Conservation (phyloP, 2,797 vertebrate genomes). For the Chiroxiphia lanceolata region DNA sequence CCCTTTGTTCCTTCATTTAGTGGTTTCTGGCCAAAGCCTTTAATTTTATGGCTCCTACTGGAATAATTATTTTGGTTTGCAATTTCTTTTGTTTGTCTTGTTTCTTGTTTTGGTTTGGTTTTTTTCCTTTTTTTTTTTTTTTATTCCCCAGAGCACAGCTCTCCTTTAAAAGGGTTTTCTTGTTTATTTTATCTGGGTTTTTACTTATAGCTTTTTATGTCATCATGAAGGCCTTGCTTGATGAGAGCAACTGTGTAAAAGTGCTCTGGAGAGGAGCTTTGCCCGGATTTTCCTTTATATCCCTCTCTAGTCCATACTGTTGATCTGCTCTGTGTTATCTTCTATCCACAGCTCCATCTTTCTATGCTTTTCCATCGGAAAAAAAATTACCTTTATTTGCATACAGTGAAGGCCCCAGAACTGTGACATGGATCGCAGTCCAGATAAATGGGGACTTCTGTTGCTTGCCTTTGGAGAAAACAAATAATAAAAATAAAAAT, state of each 20-base stretch:
- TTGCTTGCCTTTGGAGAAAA: neutral
- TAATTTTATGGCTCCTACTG: neutral
- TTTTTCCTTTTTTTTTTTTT: neutral
- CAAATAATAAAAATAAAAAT: neutral
- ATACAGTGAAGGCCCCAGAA: neutral
- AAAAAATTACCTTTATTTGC: neutral
- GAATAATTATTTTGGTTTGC: neutral
- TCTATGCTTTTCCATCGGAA: neutral
- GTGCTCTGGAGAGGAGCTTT: neutral
- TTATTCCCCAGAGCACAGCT: neutral
- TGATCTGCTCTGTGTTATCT: neutral
- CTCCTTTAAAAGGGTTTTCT: neutral
- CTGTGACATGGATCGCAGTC: neutral
- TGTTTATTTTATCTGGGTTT: neutral
- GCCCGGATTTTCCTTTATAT: neutral
- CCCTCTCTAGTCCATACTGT: neutral
- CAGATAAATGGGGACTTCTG: neutral
- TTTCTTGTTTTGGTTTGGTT: neutral
- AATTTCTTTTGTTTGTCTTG: neutral
- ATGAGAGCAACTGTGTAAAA: rapidly evolving
- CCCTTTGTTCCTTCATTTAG: neutral
- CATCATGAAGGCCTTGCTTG: rapidly evolving
- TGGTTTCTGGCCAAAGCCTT: neutral
- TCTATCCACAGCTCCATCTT: neutral
- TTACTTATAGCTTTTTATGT: neutral